These are phyloP conservation scores for Astur gentilis DNA, from an alignment of 2,113 vertebrate genomes.

Conservation along the genomic window DNA sequence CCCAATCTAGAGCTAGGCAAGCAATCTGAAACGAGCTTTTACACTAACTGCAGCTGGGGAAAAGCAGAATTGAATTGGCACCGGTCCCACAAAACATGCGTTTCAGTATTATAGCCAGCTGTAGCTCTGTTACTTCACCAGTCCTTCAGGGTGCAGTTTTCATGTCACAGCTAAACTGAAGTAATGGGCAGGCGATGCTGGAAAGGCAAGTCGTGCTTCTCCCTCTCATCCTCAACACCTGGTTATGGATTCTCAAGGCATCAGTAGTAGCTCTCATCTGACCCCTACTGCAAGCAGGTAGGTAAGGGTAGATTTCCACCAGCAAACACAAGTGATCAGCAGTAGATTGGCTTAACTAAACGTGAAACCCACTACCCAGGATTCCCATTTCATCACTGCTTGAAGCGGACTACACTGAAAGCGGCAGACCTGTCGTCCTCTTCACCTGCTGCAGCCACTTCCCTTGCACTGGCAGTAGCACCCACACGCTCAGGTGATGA, in stretches of 20 bases:
- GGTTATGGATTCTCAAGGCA: neutral
- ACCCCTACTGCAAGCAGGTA: neutral
- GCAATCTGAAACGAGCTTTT: neutral
- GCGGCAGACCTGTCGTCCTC: neutral
- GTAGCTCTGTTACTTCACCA: neutral
- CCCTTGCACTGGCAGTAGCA: neutral
- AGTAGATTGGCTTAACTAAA: neutral
- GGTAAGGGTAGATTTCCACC: neutral
- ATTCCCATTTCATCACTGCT: neutral
- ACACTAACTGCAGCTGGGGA: neutral
- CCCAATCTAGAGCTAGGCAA: neutral
- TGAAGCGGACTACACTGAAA: neutral
- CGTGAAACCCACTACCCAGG: neutral
- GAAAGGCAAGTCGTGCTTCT: neutral
- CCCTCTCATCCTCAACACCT: neutral
- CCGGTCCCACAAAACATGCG: accelerated
- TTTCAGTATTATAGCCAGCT: neutral
- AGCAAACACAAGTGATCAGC: neutral
- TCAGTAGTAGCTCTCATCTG: neutral
- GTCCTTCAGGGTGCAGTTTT: neutral
- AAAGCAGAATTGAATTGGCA: neutral
- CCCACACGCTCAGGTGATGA: accelerated
- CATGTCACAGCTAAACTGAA: neutral
- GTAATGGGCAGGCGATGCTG: accelerated
- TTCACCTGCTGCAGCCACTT: neutral